These are phyloP conservation scores for Globia sparganii DNA, from an alignment of 2,888 invertebrate species.

Conservation along the genomic window DNA sequence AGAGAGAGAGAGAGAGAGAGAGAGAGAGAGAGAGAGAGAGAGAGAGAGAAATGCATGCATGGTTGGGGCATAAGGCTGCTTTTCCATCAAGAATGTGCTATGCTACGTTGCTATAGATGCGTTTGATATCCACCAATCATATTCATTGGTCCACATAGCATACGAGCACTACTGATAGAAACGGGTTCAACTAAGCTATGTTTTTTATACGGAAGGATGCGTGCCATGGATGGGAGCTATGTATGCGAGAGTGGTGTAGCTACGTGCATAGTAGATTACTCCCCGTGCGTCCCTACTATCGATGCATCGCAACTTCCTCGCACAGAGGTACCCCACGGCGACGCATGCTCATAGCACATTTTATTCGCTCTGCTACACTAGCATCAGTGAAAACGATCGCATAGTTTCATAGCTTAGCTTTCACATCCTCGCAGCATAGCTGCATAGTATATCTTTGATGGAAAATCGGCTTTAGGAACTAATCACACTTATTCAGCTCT, in stretches of 20 bases:
- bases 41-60: too few species aligned
- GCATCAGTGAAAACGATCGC: not conserved
- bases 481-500: too few species aligned
- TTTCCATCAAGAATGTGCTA: not conserved
- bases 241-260: not conserved
- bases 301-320: too few species aligned
- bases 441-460: too few species aligned
- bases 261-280: not conserved
- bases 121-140: not conserved
- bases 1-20: too few species aligned
- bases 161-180: not conserved
- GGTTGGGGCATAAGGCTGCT: too few species aligned
- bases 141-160: too few species aligned
- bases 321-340: not conserved
- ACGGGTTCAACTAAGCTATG: not conserved
- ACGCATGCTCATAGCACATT: not conserved
- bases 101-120: not conserved
- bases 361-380: not conserved
- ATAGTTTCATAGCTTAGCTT: not conserved
- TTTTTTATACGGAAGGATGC: not conserved
- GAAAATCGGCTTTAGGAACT: too few species aligned
- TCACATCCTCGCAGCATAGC: too few species aligned
- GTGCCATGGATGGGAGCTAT: not conserved
- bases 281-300: too few species aligned
- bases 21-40: too few species aligned